Conservation (phyloP, 2,888 invertebrate species). For the Leucophenga montana region DNA sequence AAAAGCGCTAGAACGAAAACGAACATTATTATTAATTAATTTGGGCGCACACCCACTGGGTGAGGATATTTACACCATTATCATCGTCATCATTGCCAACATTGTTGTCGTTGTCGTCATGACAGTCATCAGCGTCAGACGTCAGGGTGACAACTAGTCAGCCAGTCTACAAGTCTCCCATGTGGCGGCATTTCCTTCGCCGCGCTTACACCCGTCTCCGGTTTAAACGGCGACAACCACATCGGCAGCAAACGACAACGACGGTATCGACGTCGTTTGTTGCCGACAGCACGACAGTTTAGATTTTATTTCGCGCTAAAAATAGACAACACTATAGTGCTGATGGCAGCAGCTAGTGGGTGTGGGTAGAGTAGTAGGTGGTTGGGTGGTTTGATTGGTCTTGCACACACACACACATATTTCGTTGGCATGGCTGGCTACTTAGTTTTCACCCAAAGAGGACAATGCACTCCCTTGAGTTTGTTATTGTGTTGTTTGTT, state of each 20-base stretch:
- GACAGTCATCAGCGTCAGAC: constrained; percentile 31
- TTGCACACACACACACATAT: too few species aligned
- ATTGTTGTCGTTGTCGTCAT: constrained; percentile 25
- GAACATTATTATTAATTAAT: constrained; percentile 64
- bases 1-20: constrained; percentile 4
- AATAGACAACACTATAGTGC: constrained; percentile 45
- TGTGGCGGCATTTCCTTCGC: constrained; percentile 48
- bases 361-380: too few species aligned
- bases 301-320: constrained; percentile 51
- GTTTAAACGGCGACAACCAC: neutral
- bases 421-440: constrained; percentile 30
- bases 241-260: neutral
- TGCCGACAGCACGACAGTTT: constrained; percentile 48
- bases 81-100: constrained; percentile 37
- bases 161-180: constrained; percentile 51
- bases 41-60: constrained; percentile 45
- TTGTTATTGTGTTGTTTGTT: constrained; percentile 26
- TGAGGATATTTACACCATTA: constrained; percentile 29
- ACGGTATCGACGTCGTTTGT: too few species aligned
- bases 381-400: too few species aligned
- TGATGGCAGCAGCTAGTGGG: constrained; percentile 34
- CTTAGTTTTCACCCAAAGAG: constrained; percentile 44
- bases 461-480: constrained; percentile 64
- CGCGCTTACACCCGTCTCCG: constrained; percentile 7
- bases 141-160: neutral